A percentile compares a stretch with the other conserved stretches of the same genome.
Evolutionary conservation across 1,140 invertebrate species (phyloP).

Genomic region (Papilio helenus): DNA sequence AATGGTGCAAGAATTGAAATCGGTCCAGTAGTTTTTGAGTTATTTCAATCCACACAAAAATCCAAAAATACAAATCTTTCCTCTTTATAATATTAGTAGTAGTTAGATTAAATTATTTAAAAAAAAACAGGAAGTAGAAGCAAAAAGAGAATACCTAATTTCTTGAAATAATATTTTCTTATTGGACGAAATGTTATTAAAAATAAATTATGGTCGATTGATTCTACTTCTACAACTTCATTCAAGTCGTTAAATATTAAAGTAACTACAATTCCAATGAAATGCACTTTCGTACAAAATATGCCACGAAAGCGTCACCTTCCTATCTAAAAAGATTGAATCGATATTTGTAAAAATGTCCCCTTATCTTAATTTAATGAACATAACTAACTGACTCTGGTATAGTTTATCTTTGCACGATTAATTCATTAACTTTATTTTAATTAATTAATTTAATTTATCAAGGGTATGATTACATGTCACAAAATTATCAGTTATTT

Average conservation of each 20-base stretch:
- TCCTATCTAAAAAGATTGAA: not conserved
- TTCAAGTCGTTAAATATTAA: not conserved
- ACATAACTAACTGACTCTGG: not conserved
- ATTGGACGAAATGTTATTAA: too few species aligned
- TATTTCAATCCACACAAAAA: too few species aligned
- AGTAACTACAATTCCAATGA: not conserved
- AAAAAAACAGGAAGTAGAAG: too few species aligned
- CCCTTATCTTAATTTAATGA: not conserved
- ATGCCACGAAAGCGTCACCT: not conserved
- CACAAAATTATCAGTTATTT: not conserved
- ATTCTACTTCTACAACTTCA: too few species aligned
- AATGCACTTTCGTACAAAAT: not conserved
- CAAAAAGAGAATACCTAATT: too few species aligned
- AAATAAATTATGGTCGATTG: too few species aligned
- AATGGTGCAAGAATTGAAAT: too few species aligned
- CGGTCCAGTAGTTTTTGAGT: too few species aligned
- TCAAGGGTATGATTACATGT: not conserved
- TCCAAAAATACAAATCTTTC: too few species aligned
- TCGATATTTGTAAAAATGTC: not conserved
- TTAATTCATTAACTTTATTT: not conserved
- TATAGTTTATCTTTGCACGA: not conserved
- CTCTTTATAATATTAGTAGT: too few species aligned
- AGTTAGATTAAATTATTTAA: too few species aligned
- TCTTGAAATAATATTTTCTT: too few species aligned
- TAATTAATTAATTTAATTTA: not conserved